Evolutionary conservation across 2,888 invertebrate genomes (phyloP), one percentile per base, ranked within the genome.

Genomic region (Odontocolon sp.): DNA sequence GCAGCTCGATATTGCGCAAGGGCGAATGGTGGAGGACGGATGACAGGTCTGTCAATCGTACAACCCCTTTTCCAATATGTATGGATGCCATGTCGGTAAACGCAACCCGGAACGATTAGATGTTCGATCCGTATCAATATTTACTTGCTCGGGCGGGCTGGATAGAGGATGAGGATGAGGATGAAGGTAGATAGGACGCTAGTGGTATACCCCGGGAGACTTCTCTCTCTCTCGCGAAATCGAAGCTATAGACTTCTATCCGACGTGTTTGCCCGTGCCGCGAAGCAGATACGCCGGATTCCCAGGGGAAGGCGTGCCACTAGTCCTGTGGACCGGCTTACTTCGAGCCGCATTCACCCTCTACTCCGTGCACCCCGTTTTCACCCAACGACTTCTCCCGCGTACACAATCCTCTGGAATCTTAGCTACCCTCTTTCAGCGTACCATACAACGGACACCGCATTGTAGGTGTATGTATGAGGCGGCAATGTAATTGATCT

Each of bases 51-150:
- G 77, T 77, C 72, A 77, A 73, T 77, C 77, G 73, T 54, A 73
- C 64, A 76, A 63, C 54, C 70, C 68, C 74, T 69, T 80, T 61
- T 76, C 68, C 66, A 73, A 76, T 79, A 81, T 81, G 84, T 83
- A 82, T 81, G 81, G 81, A 84, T 82, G 84, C 80, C 68, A 81
- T 83, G 84, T 85, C 81, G 82, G 85, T 84, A 86, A 87, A 87
- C 85, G 86, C 81, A 73, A 79, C 73, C 80, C 82, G 78, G 80
- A 84, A 81, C 87, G 88, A 87, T 88, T 88, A 88, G 86, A 87
- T 86, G 87, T 88, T 87, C 88, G 87, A 88, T 87, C 85, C 86
- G 85, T 87, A 88, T 86, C 86, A 88, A 89, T 88, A 88, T 88
- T 89, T 88, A 87, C 86, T 82, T 73, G 84, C 83, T 82, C 59